Percentiles rank a stretch among this genome's conserved stretches.
Evolutionary conservation across 2,797 vertebrate species (phyloP).

Genomic region (Cossypha niveicapilla): DNA sequence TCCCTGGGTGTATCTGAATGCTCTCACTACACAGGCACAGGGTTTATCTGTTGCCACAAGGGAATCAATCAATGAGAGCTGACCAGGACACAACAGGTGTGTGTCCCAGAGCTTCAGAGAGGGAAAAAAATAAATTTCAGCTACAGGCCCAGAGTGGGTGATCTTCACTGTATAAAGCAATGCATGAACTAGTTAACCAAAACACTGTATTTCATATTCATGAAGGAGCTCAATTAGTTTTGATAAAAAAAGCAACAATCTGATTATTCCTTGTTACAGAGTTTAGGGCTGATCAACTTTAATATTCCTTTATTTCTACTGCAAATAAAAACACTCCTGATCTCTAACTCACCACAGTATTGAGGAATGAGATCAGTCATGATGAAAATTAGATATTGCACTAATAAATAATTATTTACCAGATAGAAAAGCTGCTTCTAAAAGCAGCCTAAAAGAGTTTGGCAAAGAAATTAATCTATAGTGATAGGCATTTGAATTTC

Average conservation of each 20-base stretch:
- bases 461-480: neutral
- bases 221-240: neutral
- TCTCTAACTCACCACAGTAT: neutral
- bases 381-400: neutral
- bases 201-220: rapidly evolving
- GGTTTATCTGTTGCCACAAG: neutral
- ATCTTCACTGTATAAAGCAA: neutral
- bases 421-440: neutral
- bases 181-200: neutral
- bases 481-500: neutral
- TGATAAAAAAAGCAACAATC: neutral
- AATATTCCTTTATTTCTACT: neutral
- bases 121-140: neutral
- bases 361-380: neutral
- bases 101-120: neutral
- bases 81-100: rapidly evolving
- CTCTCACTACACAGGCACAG: rapidly evolving
- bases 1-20: neutral
- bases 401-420: neutral
- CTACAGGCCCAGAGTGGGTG: neutral
- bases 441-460: neutral
- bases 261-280: neutral
- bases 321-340: rapidly evolving
- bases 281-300: neutral
- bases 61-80: neutral